Conservation (phyloP, 2,888 invertebrate genomes). For the Acronicta alni region DNA sequence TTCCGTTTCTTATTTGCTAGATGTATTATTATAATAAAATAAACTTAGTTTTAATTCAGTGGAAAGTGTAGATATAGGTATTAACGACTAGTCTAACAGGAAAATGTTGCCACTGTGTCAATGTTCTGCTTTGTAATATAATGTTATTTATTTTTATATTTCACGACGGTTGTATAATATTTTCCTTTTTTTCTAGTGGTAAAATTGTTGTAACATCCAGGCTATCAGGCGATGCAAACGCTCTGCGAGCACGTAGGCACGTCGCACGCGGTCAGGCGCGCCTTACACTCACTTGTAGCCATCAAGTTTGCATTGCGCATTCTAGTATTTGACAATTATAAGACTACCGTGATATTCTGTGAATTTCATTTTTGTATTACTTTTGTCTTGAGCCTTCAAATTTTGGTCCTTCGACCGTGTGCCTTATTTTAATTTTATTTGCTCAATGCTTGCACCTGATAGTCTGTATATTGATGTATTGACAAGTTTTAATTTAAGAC, state of each 20-base stretch:
- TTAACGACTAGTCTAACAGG: conserved; percentile 87
- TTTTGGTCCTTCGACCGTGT: conserved; percentile 79
- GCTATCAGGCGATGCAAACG: conserved; percentile 74
- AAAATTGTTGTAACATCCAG: conserved; percentile 73
- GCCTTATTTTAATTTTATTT: conserved; percentile 84
- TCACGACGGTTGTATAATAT: conserved; percentile 79
- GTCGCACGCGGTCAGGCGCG: conserved; percentile 9
- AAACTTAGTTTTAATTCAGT: conserved; percentile 70
- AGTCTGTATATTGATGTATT: conserved; percentile 73
- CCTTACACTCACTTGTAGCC: conserved; percentile 40
- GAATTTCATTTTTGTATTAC: conserved; percentile 58
- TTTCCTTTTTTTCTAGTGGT: conserved; percentile 73
- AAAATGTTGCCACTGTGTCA: conserved; percentile 87
- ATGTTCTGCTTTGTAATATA: conserved; percentile 87
- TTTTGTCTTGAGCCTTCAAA: conserved; percentile 59
- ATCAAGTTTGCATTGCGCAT: conserved; percentile 48
- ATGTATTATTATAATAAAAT: conserved; percentile 67
- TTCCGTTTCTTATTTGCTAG: conserved; percentile 68
- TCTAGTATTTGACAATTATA: conserved; percentile 60
- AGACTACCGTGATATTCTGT: conserved; percentile 70
- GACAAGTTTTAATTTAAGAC: conserved; percentile 56
- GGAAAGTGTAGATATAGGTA: conserved; percentile 82
- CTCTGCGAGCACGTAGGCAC: conserved; percentile 4
- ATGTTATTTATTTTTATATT: conserved; percentile 86
- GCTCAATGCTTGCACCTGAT: conserved; percentile 82